Base-by-base conservation (phyloP, 53 echinoderm and acorn worm species). In the Echinometra lucunter region DNA sequence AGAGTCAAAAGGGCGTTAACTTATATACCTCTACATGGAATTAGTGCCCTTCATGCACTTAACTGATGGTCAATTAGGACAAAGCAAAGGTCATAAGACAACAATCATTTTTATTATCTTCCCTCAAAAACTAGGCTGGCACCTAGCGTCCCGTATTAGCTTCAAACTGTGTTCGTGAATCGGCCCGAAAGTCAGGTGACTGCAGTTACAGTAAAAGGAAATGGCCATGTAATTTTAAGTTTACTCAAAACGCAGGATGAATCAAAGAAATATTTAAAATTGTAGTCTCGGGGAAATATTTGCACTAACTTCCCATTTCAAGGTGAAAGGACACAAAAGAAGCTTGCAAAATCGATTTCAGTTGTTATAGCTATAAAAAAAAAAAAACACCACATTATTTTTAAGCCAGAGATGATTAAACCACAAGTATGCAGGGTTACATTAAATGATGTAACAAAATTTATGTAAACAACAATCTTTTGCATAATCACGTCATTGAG, bases 81-180 rank as follows among this genome's bases (percentile, higher is more conserved):
- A 28, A 49, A 53, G 6, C 6, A 78, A 78, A 78, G 42, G 78
- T 78, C 78, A 78, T 19, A 78, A 40, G 78, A 85, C 85, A 85
- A 47, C 49, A 49, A n/a, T n/a, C 49, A 85, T 2, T 49, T 85
- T 85, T 49, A 85, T 47, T 49, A 47, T 85, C 85, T 85, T 49
- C n/a, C n/a, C 47, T 85, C 47, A 85, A 49, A 82, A 53, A 63
- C 12, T 49, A 85, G 53, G 85, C 44, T 85, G 49, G 47, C 85
- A 85, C 49, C 85, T 85, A 28, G 49, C 49, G 28, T 49, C 3
- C 85, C 45, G n/a, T 85, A 85, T 85, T 85, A 85, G 30, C 23
- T n/a, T 85, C 85, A 85, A 85, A 85, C 85, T 47, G 85, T n/a
- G 85, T 85, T 11, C 27, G 53, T n/a, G 49, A 49, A 47, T n/a